Evolutionary conservation across 2,113 vertebrate genomes (phyloP).

Genomic region (Pteronura brasiliensis): DNA sequence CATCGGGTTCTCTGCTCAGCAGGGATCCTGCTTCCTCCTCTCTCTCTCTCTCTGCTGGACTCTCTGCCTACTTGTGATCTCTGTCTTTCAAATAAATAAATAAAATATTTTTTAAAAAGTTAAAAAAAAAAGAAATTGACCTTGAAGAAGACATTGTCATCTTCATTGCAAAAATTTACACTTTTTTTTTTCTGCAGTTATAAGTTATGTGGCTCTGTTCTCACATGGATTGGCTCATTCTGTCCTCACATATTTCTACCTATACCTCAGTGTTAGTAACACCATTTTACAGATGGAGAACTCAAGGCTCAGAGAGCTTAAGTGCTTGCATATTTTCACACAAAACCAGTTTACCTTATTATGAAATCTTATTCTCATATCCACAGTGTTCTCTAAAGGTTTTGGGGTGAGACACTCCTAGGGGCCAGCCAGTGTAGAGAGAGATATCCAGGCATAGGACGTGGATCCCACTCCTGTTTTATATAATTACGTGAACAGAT

Average conservation of each 20-base stretch:
- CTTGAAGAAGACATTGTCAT: background rate
- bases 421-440: background rate
- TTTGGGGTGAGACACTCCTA: background rate
- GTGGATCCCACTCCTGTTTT: background rate
- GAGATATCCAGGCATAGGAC: background rate
- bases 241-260: background rate
- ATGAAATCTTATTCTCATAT: background rate
- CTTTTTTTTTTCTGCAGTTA: background rate
- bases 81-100: too few species aligned
- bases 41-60: too few species aligned
- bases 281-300: background rate
- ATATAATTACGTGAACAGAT: constrained; percentile 50
- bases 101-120: too few species aligned
- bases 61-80: too few species aligned
- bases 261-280: too few species aligned
- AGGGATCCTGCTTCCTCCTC: too few species aligned
- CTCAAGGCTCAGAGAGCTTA: background rate
- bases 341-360: background rate
- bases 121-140: background rate
- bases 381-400: background rate
- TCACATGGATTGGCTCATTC: background rate
- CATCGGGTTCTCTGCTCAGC: too few species aligned
- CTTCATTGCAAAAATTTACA: background rate
- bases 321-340: background rate
- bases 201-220: background rate